Conservation (phyloP, 1,140 invertebrate species). For the Calliopsis andreniformis region DNA sequence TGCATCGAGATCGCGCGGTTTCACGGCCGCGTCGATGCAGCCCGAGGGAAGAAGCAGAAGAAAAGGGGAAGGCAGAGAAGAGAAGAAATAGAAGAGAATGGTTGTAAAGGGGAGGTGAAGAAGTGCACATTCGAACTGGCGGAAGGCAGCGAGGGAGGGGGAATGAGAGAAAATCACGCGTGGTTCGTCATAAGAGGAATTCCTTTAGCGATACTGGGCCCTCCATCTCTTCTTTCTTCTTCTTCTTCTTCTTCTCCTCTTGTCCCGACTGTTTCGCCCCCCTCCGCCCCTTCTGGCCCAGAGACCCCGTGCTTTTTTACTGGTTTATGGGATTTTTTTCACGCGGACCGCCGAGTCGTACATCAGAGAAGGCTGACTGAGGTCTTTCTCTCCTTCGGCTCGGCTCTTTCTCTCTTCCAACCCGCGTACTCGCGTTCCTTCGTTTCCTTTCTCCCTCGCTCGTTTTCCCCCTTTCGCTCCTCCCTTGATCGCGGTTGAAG, state of each 20-base stretch:
- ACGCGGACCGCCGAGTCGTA: slow-evolving; percentile 78
- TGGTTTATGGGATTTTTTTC: slow-evolving; percentile 82
- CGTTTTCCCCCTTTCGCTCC: neutral
- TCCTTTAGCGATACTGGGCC: slow-evolving; percentile 73
- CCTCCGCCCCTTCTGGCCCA: slow-evolving; percentile 61
- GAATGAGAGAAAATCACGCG: slow-evolving; percentile 78
- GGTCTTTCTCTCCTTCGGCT: slow-evolving; percentile 53
- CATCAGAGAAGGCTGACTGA: slow-evolving; percentile 76
- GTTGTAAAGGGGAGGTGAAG: slow-evolving; percentile 40
- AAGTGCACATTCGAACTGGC: slow-evolving; percentile 46
- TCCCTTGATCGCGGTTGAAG: slow-evolving; percentile 27
- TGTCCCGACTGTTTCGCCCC: slow-evolving; percentile 36
- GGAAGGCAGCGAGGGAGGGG: slow-evolving; percentile 17
- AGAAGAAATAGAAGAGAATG: slow-evolving; percentile 45
- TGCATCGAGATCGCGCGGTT: slow-evolving; percentile 51
- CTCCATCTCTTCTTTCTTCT: slow-evolving; percentile 31
- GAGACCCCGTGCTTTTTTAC: slow-evolving; percentile 79
- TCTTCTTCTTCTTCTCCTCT: slow-evolving; percentile 38
- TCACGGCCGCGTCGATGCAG: slow-evolving; percentile 45
- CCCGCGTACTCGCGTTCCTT: neutral
- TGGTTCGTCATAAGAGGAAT: slow-evolving; percentile 81
- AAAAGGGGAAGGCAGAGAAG: slow-evolving; percentile 32
- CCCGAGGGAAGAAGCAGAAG: slow-evolving; percentile 22
- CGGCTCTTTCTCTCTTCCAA: slow-evolving; percentile 4
- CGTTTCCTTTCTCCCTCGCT: neutral